These are phyloP conservation scores for Anguilla rostrata DNA, from an alignment of 2,113 vertebrate species.

Conservation along the genomic window DNA sequence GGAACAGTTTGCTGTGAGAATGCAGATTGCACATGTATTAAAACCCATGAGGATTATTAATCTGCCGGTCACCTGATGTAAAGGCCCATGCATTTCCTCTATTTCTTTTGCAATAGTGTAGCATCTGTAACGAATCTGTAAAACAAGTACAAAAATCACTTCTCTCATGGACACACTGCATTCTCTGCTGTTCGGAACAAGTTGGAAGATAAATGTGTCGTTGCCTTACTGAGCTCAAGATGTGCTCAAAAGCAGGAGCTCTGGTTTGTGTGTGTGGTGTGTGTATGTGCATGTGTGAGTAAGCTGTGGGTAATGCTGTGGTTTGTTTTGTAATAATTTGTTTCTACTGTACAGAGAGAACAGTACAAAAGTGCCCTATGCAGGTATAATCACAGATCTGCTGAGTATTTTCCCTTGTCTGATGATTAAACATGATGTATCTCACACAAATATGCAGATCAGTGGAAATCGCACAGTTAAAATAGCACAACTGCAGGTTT, in stretches of 20 bases:
- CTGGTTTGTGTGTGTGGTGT: neutral
- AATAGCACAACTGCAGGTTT: neutral
- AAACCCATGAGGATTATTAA: neutral
- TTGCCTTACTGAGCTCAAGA: neutral
- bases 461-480: neutral
- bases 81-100: neutral
- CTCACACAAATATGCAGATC: neutral
- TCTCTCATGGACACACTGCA: neutral
- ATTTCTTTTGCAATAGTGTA: neutral
- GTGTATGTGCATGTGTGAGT: conserved; percentile 7
- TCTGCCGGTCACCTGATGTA: neutral
- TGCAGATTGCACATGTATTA: neutral
- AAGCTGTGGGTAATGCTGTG: neutral
- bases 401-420: neutral
- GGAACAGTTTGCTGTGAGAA: neutral
- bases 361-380: neutral
- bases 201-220: neutral
- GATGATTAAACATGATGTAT: neutral
- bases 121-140: neutral
- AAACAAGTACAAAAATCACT: neutral
- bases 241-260: neutral
- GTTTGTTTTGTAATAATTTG: neutral
- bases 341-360: neutral
- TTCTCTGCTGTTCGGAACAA: neutral
- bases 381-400: neutral